Evolutionary conservation across 2,888 invertebrate species (phyloP).

Genomic region (Morinoia aosen): DNA sequence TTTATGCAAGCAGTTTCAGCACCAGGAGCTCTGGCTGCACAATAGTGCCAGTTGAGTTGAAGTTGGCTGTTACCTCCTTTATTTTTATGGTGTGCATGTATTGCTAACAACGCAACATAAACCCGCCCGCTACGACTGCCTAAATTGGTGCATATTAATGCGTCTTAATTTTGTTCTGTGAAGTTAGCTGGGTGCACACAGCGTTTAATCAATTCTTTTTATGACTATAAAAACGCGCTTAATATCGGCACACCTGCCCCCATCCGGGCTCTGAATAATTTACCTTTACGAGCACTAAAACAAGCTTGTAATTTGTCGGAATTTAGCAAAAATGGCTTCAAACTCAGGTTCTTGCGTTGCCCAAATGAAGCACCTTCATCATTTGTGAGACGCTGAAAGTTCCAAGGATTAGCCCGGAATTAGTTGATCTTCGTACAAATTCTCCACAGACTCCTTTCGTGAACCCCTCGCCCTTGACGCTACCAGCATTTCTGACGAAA

Average conservation of each 20-base stretch:
- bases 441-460: not conserved
- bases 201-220: constrained; percentile 39
- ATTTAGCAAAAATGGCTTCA: not conserved
- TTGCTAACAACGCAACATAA: not conserved
- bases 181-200: not conserved
- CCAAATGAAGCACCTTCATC: constrained; percentile 27
- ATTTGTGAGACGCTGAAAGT: not conserved
- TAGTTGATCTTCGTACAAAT: not conserved
- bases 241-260: not conserved
- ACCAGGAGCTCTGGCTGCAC: not conserved
- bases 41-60: not conserved
- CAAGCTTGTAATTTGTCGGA: constrained; percentile 41
- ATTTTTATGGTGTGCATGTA: not conserved
- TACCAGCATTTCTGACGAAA: not conserved
- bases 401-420: not conserved
- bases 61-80: not conserved
- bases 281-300: constrained; percentile 47
- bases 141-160: constrained; percentile 45
- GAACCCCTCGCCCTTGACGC: not conserved
- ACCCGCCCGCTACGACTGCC: not conserved
- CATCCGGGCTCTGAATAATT: constrained; percentile 22
- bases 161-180: not conserved
- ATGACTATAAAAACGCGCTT: not conserved
- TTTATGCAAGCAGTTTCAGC: not conserved
- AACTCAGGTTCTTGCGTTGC: not conserved